phyloP scores from a whole-genome alignment of 2,888 invertebrate genomes.

The Apeira syringaria region DNA sequence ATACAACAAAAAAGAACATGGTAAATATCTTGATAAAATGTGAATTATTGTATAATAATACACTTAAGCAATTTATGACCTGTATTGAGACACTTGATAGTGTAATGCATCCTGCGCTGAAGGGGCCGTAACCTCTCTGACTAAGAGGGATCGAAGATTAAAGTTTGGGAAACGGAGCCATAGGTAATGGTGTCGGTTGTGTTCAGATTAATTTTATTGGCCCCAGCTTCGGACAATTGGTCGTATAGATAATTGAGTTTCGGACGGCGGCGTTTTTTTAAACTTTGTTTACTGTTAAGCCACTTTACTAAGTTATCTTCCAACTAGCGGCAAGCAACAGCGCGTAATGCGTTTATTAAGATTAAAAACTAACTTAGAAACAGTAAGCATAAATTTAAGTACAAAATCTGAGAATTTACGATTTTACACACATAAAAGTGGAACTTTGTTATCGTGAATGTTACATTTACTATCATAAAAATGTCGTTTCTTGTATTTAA shows the following conservation, averaged over 20 bases:
- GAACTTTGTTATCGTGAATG: conserved; percentile 29
- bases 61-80: too few species aligned
- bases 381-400: conserved; percentile 20
- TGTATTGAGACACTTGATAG: too few species aligned
- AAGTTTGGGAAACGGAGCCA: conserved; percentile 10
- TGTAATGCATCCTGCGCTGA: too few species aligned
- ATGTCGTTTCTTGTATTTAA: conserved; percentile 30
- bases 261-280: conserved; percentile 59
- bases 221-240: conserved; percentile 72
- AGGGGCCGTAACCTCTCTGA: too few species aligned
- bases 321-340: conserved; percentile 40
- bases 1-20: too few species aligned
- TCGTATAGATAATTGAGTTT: conserved; percentile 81
- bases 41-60: too few species aligned
- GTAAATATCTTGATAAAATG: too few species aligned
- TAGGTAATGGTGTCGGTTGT: conserved; percentile 73
- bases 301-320: conserved; percentile 54
- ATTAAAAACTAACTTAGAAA: conserved; percentile 39
- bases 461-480: conserved; percentile 43
- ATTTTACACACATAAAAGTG: conserved; percentile 33
- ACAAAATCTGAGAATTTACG: conserved; percentile 27
- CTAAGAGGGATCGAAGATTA: not conserved
- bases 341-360: conserved; percentile 53
- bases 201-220: conserved; percentile 79
- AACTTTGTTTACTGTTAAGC: conserved; percentile 63